Evolutionary conservation across 2,797 vertebrate species (phyloP), one percentile per base, ranked within the genome.

Genomic region (Myotis daubentonii): DNA sequence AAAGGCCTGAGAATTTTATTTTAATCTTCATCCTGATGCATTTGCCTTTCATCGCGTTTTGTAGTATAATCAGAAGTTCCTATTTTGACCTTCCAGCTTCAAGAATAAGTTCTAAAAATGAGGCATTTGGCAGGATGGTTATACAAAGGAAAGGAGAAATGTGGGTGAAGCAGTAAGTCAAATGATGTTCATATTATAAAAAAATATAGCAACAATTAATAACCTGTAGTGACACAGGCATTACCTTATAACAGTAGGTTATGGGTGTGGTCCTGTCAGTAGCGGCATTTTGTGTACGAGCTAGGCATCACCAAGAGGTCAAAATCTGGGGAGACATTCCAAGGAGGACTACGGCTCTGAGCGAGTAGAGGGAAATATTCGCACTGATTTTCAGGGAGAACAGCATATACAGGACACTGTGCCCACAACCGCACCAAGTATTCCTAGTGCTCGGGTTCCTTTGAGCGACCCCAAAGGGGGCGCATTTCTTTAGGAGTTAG

Each of bases 211-310:
- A 66, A 47, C 87, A 33, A 11, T 62, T 68, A 53, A 81, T 20
- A 53, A 75, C 15, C 9, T 17, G 23, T 16, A 70, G 60, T n/a
- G 83, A 41, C 17, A 0, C 65, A 25, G 49, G 78, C 72, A 8
- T 96, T 95, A 87, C 94, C 93, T 55, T 65, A 41, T 41, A 70
- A 78, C 20, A 2, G 49, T 51, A 55, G 6, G 28, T 8, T 15
- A 36, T 47, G 71, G 30, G 23, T 38, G 65, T 30, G 51, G 65
- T 22, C 3, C 0, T 36, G 51, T n/a, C 79, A 87, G 49, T 55
- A 44, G 2, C 62, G 62, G 41, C 38, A 0, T 36, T 53, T 72
- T 13, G 41, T 83, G n/a, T 17, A 60, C 0, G 47, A 41, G 12
- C 6, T 70, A 71, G 65, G 87, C 70, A 38, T 89, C 72, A 22